Evolutionary conservation across 2,888 invertebrate genomes (phyloP), one percentile per base, ranked within the genome.

Genomic region (Ophion obscuratus): DNA sequence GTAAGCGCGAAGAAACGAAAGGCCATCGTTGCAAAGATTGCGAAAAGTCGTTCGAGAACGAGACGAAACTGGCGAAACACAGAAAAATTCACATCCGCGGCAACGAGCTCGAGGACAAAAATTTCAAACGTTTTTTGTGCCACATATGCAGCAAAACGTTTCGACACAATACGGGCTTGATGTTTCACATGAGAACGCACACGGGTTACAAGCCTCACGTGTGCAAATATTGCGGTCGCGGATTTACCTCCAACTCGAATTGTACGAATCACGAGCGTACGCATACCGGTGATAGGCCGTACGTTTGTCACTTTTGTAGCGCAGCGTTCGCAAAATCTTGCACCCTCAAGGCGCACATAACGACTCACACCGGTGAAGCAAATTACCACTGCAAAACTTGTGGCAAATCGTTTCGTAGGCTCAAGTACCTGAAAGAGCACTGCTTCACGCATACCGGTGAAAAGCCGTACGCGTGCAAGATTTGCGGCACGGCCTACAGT

Each of bases 301-400:
- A 92, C 27, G 91, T 93, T 17, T 93, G 93, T 71, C 93, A 93
- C 64, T 93, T 92, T 62, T 93, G 93, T 57, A 93, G 92, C 17
- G 92, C 92, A 0, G 92, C 93, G 1, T 93, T 93, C 47, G 93
- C 93, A 0, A 93, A 93, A 83, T 93, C 93, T 5, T 93, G 93
- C 75, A 93, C 93, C 6, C 85, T 93, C 0, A 93, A 93, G 80
- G 92, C 93, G 1, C 93, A 93, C 71, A 92, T 93, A 27, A 93
- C 93, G 17, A 93, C 92, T 5, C 93, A 93, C 68, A 93, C 93
- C 0, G 93, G 93, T 0, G 93, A 93, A 76, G 93, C 93, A 0
- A 93, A 93, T 89, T 93, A 93, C 81, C 93, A 92, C 66, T 93
- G 93, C 57, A 93, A 93, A 88, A 93, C 93, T 1, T 93, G 93